These are phyloP conservation scores for Daktulosphaira vitifoliae DNA, from an alignment of 1,140 invertebrate genomes.

Conservation along the genomic window DNA sequence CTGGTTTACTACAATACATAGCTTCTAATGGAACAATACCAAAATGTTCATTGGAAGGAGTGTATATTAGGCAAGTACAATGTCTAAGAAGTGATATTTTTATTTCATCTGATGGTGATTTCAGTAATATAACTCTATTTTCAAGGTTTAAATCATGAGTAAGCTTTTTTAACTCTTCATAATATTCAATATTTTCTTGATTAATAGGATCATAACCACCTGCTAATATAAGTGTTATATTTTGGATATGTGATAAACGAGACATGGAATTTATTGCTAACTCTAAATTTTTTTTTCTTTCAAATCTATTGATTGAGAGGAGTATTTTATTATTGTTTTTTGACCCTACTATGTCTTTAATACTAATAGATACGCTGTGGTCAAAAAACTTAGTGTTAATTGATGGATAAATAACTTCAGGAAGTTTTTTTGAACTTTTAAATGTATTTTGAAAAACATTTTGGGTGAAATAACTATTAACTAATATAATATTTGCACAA, in stretches of 20 bases:
- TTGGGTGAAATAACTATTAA: slow-evolving; percentile 90
- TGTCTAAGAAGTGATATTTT: slow-evolving; percentile 71
- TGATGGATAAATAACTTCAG: slow-evolving; percentile 89
- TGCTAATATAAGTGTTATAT: slow-evolving; percentile 82
- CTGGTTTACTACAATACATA: slow-evolving; percentile 88
- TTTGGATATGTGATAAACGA: slow-evolving; percentile 48
- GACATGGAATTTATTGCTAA: slow-evolving; percentile 75
- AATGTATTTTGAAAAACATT: slow-evolving; percentile 80
- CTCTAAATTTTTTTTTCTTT: slow-evolving; percentile 88
- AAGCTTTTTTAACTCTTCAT: slow-evolving; percentile 62
- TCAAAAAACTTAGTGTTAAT: slow-evolving; percentile 75
- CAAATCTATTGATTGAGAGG: slow-evolving; percentile 94
- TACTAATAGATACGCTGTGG: slow-evolving; percentile 37
- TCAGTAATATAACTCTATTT: slow-evolving; percentile 71
- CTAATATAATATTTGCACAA: slow-evolving; percentile 76
- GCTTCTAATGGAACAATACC: slow-evolving; percentile 99
- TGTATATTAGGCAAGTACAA: slow-evolving; percentile 80
- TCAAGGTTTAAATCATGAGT: slow-evolving; percentile 57
- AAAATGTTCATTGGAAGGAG: slow-evolving; percentile 96
- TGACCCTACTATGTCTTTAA: not conserved
- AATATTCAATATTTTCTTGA: slow-evolving; percentile 82
- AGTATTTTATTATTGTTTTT: slow-evolving; percentile 50
- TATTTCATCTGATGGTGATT: slow-evolving; percentile 73
- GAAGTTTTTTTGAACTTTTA: slow-evolving; percentile 53
- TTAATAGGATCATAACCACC: slow-evolving; percentile 93